A percentile compares a stretch with the other conserved stretches of the same genome.
Evolutionary conservation across 2,113 vertebrate genomes (phyloP).

Genomic region (Benitochromis conjunctus): DNA sequence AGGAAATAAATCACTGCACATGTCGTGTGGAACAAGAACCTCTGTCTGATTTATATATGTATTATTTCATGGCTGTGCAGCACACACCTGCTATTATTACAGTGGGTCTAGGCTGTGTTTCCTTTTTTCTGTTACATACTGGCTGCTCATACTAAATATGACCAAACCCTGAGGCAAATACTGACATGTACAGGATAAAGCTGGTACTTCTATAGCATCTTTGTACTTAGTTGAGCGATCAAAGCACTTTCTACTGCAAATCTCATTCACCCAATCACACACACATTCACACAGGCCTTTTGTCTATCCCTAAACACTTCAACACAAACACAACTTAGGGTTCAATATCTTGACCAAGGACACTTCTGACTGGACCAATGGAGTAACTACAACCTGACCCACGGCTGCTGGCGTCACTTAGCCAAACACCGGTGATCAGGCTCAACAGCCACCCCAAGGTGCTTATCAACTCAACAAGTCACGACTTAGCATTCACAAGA

Average conservation of each 20-base stretch:
- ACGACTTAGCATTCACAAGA: not conserved
- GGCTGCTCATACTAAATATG: not conserved
- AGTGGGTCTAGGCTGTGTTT: rapidly evolving
- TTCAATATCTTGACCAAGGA: not conserved
- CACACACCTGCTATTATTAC: not conserved
- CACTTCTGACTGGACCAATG: not conserved
- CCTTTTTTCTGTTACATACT: not conserved
- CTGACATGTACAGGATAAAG: not conserved
- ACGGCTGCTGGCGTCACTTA: not conserved
- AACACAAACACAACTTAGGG: rapidly evolving
- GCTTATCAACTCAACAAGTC: not conserved
- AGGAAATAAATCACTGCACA: not conserved
- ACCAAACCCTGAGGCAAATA: not conserved
- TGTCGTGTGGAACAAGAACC: not conserved
- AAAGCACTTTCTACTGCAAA: not conserved
- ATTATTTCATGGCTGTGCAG: not conserved
- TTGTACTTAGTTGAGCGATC: not conserved
- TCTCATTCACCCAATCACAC: not conserved
- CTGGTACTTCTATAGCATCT: not conserved
- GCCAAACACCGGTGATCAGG: not conserved
- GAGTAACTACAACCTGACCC: not conserved
- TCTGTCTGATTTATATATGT: not conserved
- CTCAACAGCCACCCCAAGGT: not conserved
- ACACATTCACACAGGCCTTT: not conserved
- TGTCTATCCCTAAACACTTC: not conserved